phyloP scores from a whole-genome alignment of 2,888 invertebrate genomes.

The Sepiola atlantica region DNA sequence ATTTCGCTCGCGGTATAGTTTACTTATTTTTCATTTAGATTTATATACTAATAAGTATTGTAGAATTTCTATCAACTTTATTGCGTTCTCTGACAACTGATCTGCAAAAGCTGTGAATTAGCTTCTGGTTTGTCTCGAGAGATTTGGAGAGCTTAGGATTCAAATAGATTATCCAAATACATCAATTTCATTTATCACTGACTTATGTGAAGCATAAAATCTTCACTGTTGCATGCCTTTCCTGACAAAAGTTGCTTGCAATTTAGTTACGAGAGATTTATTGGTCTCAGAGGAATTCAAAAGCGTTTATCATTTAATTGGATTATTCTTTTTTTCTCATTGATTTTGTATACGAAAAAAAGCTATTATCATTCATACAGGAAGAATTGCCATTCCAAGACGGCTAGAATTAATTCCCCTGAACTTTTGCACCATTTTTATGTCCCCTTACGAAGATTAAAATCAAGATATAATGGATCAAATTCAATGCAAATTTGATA shows the following conservation, averaged over 20 bases:
- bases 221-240: background rate
- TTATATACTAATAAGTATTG: background rate
- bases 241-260: background rate
- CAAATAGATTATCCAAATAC: constrained; percentile 6
- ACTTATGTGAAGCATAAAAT: background rate
- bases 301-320: background rate
- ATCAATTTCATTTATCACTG: background rate
- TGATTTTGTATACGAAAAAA: background rate
- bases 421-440: too few species aligned
- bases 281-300: background rate
- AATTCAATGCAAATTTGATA: too few species aligned
- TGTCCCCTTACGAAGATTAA: too few species aligned
- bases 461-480: too few species aligned
- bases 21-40: background rate
- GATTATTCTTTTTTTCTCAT: background rate
- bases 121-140: background rate
- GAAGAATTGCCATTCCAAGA: too few species aligned
- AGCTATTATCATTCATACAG: too few species aligned
- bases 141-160: background rate
- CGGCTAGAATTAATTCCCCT: too few species aligned
- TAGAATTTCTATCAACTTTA: background rate
- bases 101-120: background rate
- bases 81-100: background rate
- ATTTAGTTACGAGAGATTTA: background rate
- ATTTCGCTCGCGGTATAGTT: too few species aligned